Percentiles rank a stretch among this genome's conserved stretches.
Evolutionary conservation across 2,888 invertebrate species (phyloP).

Genomic region (Philopedon plagiatum): DNA sequence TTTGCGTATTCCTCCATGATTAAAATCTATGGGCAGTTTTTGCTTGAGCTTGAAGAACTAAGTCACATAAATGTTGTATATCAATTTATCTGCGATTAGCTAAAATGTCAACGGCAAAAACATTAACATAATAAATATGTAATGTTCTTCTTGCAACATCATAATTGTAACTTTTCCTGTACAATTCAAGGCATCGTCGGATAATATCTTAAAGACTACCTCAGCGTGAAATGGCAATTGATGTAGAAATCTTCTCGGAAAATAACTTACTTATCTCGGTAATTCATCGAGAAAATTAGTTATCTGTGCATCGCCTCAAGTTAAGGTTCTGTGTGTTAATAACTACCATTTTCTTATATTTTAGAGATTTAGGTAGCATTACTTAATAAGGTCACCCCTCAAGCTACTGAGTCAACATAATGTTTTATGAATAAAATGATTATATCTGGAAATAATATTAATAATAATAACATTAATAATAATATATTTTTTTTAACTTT

Average conservation of each 20-base stretch:
- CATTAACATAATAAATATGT: conserved; percentile 3
- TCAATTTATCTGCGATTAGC: not conserved
- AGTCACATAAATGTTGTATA: too few relatives aligned
- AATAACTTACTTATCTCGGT: conserved; percentile 30
- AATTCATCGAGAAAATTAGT: conserved; percentile 21
- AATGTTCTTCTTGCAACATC: conserved; percentile 29
- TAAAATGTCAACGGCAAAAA: not conserved
- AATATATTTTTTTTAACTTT: too few relatives aligned
- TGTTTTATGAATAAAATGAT: not conserved
- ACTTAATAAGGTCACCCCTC: not conserved
- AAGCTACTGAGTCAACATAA: not conserved
- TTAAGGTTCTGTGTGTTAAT: conserved; percentile 31
- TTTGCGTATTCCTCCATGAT: too few relatives aligned
- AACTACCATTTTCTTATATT: not conserved
- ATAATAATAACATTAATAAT: too few relatives aligned
- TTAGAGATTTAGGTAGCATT: not conserved
- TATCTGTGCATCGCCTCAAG: conserved; percentile 25
- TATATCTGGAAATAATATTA: not conserved
- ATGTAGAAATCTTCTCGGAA: conserved; percentile 46
- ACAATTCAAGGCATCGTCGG: conserved; percentile 13
- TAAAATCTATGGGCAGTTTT: too few relatives aligned
- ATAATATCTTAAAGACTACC: conserved; percentile 36
- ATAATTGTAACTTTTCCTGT: conserved; percentile 30
- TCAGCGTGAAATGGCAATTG: conserved; percentile 46
- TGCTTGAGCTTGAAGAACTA: too few relatives aligned